Evolutionary conservation across 2,797 vertebrate species (phyloP).

Genomic region (Dryobates pubescens): DNA sequence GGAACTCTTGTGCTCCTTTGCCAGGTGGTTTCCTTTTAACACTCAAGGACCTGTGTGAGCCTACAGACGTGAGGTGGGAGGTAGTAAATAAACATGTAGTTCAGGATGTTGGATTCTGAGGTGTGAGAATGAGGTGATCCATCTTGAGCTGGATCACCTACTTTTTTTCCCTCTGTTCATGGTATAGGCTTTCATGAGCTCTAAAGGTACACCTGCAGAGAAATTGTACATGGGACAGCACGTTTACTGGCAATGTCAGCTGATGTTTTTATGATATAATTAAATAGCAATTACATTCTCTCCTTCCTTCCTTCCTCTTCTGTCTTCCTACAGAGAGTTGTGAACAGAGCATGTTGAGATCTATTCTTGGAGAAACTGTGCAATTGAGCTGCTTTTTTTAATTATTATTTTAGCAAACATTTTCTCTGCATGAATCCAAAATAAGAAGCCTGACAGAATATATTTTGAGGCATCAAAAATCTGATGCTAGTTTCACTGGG

Average conservation of each 20-base stretch:
- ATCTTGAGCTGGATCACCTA: not conserved
- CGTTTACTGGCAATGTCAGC: not conserved
- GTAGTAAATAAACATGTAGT: not conserved
- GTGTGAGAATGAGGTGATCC: not conserved
- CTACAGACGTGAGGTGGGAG: not conserved
- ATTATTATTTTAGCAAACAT: not conserved
- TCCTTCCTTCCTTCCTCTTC: not conserved
- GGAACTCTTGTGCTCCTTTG: fast-evolving
- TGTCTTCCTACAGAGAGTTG: not conserved
- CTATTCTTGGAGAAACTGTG: not conserved
- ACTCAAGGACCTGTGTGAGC: not conserved
- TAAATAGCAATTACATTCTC: conserved; percentile 22
- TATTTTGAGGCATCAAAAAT: not conserved
- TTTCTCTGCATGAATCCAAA: not conserved
- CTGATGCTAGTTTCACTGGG: not conserved
- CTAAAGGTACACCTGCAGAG: not conserved
- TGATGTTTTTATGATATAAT: conserved; percentile 22
- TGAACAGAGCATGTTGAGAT: not conserved
- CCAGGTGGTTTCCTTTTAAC: not conserved
- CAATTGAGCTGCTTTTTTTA: not conserved
- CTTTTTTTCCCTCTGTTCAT: fast-evolving
- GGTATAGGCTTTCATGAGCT: not conserved
- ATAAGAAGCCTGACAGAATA: not conserved
- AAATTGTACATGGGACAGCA: not conserved
- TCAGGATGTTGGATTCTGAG: too few relatives aligned